These are phyloP conservation scores for Odontothrips loti DNA, from an alignment of 2,888 invertebrate species.

Conservation along the genomic window DNA sequence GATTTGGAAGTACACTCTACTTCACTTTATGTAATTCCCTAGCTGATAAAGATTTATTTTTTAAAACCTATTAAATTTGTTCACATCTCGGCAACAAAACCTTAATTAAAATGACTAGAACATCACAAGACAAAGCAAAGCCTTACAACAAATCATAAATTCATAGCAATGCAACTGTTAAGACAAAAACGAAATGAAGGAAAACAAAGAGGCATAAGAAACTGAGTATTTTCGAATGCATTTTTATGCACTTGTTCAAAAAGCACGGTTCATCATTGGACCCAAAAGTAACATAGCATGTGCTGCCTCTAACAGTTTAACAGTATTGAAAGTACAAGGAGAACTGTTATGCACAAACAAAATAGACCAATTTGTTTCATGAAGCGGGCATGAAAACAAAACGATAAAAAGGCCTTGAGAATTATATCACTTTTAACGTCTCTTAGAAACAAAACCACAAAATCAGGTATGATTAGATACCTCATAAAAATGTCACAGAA, in stretches of 20 bases:
- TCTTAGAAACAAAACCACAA: neutral
- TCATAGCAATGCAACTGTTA: neutral
- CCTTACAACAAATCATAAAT: no score
- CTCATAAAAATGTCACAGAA: no score
- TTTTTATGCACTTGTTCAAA: no score
- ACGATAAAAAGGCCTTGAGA: neutral
- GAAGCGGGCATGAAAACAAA: no score
- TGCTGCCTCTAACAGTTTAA: no score
- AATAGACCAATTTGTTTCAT: no score
- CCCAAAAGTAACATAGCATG: no score
- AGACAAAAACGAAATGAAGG: neutral
- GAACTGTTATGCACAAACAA: no score
- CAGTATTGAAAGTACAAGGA: no score
- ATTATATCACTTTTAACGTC: neutral
- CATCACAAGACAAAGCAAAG: neutral
- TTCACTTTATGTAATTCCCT: neutral
- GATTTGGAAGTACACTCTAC: neutral
- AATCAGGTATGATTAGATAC: neutral
- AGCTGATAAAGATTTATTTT: neutral
- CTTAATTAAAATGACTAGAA: neutral
- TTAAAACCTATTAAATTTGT: neutral
- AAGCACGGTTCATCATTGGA: no score
- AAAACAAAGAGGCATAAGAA: neutral
- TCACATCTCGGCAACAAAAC: neutral
- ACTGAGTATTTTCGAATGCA: neutral